Conservation (phyloP, 2,797 vertebrate species). For the Austrolebias charrua region DNA sequence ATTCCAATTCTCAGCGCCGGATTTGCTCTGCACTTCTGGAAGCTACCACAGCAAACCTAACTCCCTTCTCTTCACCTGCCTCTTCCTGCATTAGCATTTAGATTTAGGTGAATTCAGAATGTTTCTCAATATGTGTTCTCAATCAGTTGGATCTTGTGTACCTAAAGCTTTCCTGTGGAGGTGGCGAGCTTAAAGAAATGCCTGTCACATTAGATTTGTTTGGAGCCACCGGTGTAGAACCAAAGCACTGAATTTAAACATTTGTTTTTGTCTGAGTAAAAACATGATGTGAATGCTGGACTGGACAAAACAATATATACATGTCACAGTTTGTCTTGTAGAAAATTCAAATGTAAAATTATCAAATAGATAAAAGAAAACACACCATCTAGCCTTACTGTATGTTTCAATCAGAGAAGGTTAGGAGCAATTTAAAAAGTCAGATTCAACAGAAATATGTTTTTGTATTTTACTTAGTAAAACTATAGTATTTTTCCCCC, state of each 20-base stretch:
- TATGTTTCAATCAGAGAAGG: neutral
- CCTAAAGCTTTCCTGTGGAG: constrained; percentile 18
- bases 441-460: neutral
- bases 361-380: neutral
- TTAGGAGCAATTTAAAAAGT: neutral
- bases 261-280: constrained; percentile 21
- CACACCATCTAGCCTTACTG: neutral
- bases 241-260: constrained; percentile 36
- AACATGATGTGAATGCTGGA: neutral
- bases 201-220: constrained; percentile 33
- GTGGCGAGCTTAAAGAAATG: neutral
- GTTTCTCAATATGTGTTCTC: constrained; percentile 25
- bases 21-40: neutral
- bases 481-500: neutral
- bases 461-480: neutral
- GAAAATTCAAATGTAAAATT: constrained; percentile 3
- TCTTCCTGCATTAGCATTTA: constrained; percentile 55
- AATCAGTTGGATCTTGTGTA: constrained; percentile 32
- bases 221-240: constrained; percentile 21
- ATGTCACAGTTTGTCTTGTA: neutral
- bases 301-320: constrained; percentile 1
- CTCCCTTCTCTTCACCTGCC: constrained; percentile 4
- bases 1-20: constrained; percentile 20
- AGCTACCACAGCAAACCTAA: neutral
- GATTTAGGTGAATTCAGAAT: constrained; percentile 41